Evolutionary conservation across 2,888 invertebrate species (phyloP).

Genomic region (Blastobasis adustella): DNA sequence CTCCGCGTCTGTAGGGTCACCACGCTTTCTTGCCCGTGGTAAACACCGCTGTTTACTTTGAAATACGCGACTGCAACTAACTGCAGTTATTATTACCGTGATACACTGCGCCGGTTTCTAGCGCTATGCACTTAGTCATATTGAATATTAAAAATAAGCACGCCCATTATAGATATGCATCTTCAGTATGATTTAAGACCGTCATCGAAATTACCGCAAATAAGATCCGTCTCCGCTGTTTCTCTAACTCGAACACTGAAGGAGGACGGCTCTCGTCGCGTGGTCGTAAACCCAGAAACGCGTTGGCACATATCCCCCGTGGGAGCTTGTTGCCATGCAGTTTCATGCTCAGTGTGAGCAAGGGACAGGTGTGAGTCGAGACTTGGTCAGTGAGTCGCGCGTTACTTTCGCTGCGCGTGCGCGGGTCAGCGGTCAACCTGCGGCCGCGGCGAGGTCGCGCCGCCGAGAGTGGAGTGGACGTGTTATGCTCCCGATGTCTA

Average conservation of each 20-base stretch:
- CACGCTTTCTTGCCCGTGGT: conserved; percentile 42
- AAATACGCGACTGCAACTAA: conserved; percentile 23
- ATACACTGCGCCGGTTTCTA: background rate
- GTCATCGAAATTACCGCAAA: background rate
- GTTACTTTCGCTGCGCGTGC: no score
- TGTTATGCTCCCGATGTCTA: no score
- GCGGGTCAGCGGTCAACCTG: no score
- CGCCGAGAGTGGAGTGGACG: no score
- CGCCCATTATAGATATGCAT: background rate
- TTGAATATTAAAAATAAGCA: background rate
- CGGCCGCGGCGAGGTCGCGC: no score
- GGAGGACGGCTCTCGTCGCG: background rate
- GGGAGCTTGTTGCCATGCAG: no score
- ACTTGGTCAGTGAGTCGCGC: no score
- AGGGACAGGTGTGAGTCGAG: no score
- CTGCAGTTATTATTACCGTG: background rate
- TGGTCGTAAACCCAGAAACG: no score
- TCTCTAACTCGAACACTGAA: background rate
- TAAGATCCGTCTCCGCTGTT: background rate
- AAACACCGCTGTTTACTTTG: conserved; percentile 24
- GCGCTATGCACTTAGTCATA: background rate
- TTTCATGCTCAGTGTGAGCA: no score
- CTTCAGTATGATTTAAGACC: background rate
- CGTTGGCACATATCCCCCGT: no score
- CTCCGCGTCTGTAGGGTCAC: conserved; percentile 25